Evolutionary conservation across 2,888 invertebrate genomes (phyloP).

Genomic region (Synanthedon tipuliformis): DNA sequence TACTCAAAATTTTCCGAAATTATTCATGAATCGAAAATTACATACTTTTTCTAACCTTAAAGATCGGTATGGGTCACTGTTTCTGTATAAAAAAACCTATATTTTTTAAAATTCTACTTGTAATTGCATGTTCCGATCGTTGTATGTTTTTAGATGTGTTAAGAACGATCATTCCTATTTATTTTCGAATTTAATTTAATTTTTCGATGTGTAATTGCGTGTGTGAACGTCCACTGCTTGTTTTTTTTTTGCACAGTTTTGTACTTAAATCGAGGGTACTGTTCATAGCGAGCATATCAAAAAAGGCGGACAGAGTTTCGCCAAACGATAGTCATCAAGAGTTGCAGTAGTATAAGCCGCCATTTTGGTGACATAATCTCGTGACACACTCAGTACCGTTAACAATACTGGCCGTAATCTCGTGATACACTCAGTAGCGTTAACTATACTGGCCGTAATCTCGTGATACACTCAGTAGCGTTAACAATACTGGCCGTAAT

Average conservation of each 20-base stretch:
- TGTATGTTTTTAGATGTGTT: constrained; percentile 25
- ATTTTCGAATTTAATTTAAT: constrained; percentile 50
- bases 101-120: constrained; percentile 6
- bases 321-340: too few relatives aligned
- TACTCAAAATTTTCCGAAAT: neutral
- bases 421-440: too few relatives aligned
- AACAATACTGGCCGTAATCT: too few relatives aligned
- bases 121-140: constrained; percentile 33
- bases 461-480: too few relatives aligned
- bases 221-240: constrained; percentile 23
- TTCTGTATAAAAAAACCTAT: neutral
- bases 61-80: neutral
- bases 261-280: constrained; percentile 15
- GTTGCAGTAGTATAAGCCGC: too few relatives aligned
- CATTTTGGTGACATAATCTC: too few relatives aligned
- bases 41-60: neutral
- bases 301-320: too few relatives aligned
- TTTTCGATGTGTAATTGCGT: constrained; percentile 8
- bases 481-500: too few relatives aligned
- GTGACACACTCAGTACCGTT: too few relatives aligned
- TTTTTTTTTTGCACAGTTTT: constrained; percentile 20
- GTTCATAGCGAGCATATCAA: too few relatives aligned
- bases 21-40: neutral
- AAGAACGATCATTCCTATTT: constrained; percentile 47
- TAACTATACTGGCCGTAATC: too few relatives aligned